These are phyloP conservation scores for Acanthosepion lycidas DNA, from an alignment of 2,888 invertebrate species.

Conservation along the genomic window DNA sequence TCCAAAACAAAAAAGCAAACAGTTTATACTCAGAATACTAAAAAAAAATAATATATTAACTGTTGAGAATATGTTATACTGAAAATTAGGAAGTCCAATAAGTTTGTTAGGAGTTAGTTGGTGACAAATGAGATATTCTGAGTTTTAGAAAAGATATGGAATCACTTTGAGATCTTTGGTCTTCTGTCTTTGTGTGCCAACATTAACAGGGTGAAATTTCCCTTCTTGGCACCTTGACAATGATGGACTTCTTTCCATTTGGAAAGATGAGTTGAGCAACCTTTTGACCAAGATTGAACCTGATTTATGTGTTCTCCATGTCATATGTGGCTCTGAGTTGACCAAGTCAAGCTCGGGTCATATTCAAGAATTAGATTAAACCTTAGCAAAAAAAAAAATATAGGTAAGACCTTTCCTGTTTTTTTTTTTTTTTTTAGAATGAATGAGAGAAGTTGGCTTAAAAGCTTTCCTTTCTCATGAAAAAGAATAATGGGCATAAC, in stretches of 20 bases:
- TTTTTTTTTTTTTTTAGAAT: neutral
- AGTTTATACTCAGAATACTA: neutral
- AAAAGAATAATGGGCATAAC: neutral
- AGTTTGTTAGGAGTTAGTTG: neutral
- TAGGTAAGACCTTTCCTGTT: neutral
- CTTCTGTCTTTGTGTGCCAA: neutral
- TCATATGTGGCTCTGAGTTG: neutral
- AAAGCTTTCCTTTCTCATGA: neutral
- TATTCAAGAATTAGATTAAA: neutral
- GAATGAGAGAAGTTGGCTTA: neutral
- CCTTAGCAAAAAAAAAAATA: neutral
- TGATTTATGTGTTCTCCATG: neutral
- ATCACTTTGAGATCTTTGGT: neutral
- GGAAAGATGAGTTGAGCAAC: conserved; percentile 8
- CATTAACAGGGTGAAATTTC: neutral
- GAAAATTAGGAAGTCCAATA: neutral
- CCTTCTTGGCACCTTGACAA: neutral
- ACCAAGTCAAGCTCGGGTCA: neutral
- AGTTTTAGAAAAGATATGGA: neutral
- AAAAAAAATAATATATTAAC: neutral
- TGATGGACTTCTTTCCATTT: conserved; percentile 8
- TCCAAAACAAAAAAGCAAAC: neutral
- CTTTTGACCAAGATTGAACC: neutral
- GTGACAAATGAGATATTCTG: neutral
- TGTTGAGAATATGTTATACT: neutral